Evolutionary conservation across 1,140 invertebrate species (phyloP), one percentile per base, ranked within the genome.

Genomic region (Cydia strobilella): DNA sequence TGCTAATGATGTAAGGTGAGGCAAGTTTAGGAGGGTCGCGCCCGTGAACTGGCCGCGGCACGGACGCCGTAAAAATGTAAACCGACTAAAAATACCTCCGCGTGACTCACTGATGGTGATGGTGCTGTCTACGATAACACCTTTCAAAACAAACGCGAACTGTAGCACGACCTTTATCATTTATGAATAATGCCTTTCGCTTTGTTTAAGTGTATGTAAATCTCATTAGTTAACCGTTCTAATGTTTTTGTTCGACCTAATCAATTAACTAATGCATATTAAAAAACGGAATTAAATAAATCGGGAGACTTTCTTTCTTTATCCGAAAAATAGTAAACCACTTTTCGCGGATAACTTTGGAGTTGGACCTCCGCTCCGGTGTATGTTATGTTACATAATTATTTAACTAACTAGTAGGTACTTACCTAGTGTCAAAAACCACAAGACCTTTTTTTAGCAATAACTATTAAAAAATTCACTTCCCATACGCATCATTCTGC

Each of bases 121-220:
- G 69, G 35, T 51, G 71, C 15, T 25, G 71, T 72, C 71, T 72
- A 42, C 31, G 31, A 69, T 69, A 69, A 69, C 65, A 69, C 35
- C 65, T 69, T 69, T 69, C 65, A 69, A 69, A 69, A 69, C 65
- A 69, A 69, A 69, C 65, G 65, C 15, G 65, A 69, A 69, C 65
- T 42, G 35, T 69, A 42, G 3, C 65, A 18, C 31, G 65, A 69
- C 65, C 65, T 69, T 66, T 42, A 69, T 42, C 65, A 35, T 69
- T 66, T 42, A 69, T 42, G 65, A 69, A 69, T 69, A 69, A 69
- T 42, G 31, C 65, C 25, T 69, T 31, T 69, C n/a, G 65, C 65
- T 69, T 65, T 42, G 65, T 69, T 69, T 39, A 35, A 69, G 62
- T 10, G 27, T 27, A 65, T 66, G 63, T 66, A 66, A 66, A 66